phyloP scores from a whole-genome alignment of 2,888 invertebrate genomes.

The Drosophila vallismaia region DNA sequence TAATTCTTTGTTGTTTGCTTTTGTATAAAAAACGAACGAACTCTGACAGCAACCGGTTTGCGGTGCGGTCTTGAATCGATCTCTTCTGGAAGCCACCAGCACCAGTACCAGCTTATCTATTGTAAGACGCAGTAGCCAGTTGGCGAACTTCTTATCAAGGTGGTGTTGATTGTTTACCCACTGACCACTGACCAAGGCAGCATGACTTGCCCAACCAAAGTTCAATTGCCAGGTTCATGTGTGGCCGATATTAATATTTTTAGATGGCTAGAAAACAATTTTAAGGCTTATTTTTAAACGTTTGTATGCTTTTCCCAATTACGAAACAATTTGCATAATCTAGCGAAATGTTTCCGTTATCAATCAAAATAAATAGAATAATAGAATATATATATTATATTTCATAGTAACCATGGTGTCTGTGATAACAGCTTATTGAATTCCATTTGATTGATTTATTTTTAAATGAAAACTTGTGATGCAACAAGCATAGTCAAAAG shows the following conservation, averaged over 20 bases:
- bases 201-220: slow-evolving; percentile 27
- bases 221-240: slow-evolving; percentile 18
- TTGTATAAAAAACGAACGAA: slow-evolving; percentile 12
- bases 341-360: slow-evolving; percentile 7
- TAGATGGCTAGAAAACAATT: neutral
- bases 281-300: slow-evolving; percentile 40
- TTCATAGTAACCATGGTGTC: neutral
- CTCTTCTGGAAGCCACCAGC: slow-evolving; percentile 14
- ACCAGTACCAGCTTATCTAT: slow-evolving; percentile 11
- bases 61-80: too few relatives aligned
- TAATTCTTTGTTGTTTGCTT: slow-evolving; percentile 51
- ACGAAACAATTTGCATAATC: slow-evolving; percentile 47
- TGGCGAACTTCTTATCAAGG: slow-evolving; percentile 26
- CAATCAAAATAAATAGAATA: neutral
- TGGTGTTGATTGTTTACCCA: slow-evolving; percentile 11
- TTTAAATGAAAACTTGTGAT: neutral
- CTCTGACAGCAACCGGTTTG: slow-evolving; percentile 47
- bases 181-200: slow-evolving; percentile 5
- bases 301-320: slow-evolving; percentile 44
- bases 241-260: neutral
- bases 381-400: too few relatives aligned
- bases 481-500: neutral
- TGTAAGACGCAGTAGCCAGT: slow-evolving; percentile 25
- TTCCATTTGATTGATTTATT: neutral
- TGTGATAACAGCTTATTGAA: neutral